Conservation (phyloP, 2,888 invertebrate genomes). For the Cinara cedri region DNA sequence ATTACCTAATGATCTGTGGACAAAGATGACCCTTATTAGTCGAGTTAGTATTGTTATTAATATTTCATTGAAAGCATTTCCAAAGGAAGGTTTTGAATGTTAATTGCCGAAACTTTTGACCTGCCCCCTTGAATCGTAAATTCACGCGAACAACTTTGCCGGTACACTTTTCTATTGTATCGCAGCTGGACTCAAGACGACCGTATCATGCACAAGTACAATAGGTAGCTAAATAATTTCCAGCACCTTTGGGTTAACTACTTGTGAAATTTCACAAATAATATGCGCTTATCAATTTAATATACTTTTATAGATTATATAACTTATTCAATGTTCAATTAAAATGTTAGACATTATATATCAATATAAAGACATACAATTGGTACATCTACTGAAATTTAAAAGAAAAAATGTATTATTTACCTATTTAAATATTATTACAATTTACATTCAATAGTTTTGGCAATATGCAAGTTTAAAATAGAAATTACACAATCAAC, state of each 20-base stretch:
- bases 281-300: background rate
- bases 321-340: too few species aligned
- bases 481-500: too few species aligned
- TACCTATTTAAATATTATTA: too few species aligned
- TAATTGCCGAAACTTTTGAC: slow-evolving; percentile 50
- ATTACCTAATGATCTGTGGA: slow-evolving; percentile 31
- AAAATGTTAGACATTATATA: too few species aligned
- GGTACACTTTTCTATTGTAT: slow-evolving; percentile 24
- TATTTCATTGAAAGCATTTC: slow-evolving; percentile 42
- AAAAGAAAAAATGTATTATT: too few species aligned
- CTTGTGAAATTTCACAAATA: slow-evolving; percentile 37
- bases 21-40: slow-evolving; percentile 27
- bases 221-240: slow-evolving; percentile 30
- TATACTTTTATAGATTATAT: too few species aligned
- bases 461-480: too few species aligned
- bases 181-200: slow-evolving; percentile 17
- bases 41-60: slow-evolving; percentile 38
- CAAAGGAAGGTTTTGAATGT: slow-evolving; percentile 34
- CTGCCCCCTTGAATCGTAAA: slow-evolving; percentile 35
- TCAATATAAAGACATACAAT: too few species aligned
- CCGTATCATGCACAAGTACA: slow-evolving; percentile 31
- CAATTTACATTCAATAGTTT: too few species aligned
- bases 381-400: too few species aligned
- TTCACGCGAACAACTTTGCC: slow-evolving; percentile 38
- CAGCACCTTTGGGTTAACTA: slow-evolving; percentile 32